Evolutionary conservation across 1,140 invertebrate species (phyloP), one percentile per base, ranked within the genome.

Genomic region (Drosophila takahashii): DNA sequence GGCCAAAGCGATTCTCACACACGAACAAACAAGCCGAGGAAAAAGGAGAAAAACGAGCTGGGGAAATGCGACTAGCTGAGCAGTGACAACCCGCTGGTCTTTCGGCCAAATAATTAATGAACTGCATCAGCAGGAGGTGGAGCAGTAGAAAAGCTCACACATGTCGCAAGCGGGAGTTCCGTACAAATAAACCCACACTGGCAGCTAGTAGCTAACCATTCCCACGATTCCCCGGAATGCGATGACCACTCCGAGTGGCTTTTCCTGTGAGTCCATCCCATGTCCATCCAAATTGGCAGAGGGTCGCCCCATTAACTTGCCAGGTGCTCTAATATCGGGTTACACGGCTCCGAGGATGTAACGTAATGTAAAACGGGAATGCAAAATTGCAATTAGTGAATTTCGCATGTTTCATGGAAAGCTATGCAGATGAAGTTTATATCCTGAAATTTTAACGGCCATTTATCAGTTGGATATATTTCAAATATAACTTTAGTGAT

Each of bases 61-160:
- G 16, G 59, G 11, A 70, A 70, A 48, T 41, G 66, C 65, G 66
- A 70, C 34, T 52, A 57, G 50, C 67, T 36, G 39, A 57, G 50
- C 67, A 41, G 39, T 57, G 53, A 51, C 62, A 84, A 51, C 69
- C 73, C 69, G 79, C 75, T 69, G 74, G 22, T 64, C 51, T 76
- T 54, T 70, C 51, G 44, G 67, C 47, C 27, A 87, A 83, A 87
- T 87, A 86, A 86, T 87, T 86, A 86, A 86, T 86, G 83, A 86
- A 87, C 84, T 86, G 79, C 83, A 86, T 56, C 74, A 81, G 47
- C 58, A n/a, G 54, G 53, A 61, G 69, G 44, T 22, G 69, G 54
- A 42, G 34, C 39, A 22, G 22, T 22, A 3, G 22, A 22, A 22
- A 3, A 32, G 15, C 58, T 64, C 64, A 73, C 66, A 85, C 73